Evolutionary conservation across 2,113 vertebrate genomes (phyloP), one percentile per base, ranked within the genome.

Genomic region (Eubucco bourcierii): DNA sequence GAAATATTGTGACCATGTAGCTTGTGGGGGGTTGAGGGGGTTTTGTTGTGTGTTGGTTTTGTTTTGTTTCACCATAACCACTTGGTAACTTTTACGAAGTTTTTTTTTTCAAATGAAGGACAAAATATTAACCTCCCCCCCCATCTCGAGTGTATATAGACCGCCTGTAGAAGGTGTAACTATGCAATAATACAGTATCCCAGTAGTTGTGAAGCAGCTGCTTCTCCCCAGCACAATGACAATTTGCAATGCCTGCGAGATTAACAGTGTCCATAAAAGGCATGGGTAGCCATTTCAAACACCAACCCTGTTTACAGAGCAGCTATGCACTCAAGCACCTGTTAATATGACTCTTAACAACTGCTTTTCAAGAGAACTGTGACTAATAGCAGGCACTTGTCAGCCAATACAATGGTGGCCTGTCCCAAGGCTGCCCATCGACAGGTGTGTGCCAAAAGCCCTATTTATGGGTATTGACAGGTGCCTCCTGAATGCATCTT

Each of bases 261-360:
- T 95, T 96, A 97, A 97, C 97, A 94, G 96, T 96, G 96, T 95
- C 97, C 94, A 87, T 95, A 92, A 96, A 97, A 97, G 96, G 96
- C 96, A 80, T 72, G 92, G 95, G 95, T 96, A 94, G 96, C 93
- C 90, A 93, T 97, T 97, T 96, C 96, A 97, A 97, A 95, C 94
- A 91, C 95, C 95, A 93, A 94, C 96, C 93, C 97, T 97, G 96
- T 98, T 98, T 97, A 97, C 97, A 96, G 96, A 97, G 94, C 94
- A 96, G 96, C 94, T 95, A 94, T 97, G 96, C 96, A 95, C 96
- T 96, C 96, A 96, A 97, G 97, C 97, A 98, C 97, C 97, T 98
- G 97, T 97, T 98, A 97, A 97, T 97, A 97, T 96, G 95, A 97
- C 97, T 97, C 97, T 97, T 97, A 98, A 97, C 97, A 97, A 97